Conservation (phyloP, 2,113 vertebrate genomes). For the Neomonachus schauinslandi region DNA sequence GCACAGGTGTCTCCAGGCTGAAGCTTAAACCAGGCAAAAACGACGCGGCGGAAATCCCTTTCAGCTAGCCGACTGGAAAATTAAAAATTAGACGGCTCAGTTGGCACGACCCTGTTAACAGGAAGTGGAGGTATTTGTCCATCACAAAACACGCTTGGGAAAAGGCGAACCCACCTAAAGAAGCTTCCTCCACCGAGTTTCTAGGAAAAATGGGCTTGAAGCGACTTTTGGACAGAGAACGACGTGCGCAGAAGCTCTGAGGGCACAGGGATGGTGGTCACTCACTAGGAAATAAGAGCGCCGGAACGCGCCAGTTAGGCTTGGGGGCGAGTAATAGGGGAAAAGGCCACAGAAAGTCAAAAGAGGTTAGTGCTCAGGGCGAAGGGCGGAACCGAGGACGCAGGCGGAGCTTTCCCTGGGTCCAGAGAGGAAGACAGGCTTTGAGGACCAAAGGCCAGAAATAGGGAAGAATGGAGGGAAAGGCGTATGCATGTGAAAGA, state of each 20-base stretch:
- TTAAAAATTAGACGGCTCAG: background rate
- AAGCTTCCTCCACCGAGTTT: background rate
- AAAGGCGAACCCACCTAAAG: too few species aligned
- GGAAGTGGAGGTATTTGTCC: background rate
- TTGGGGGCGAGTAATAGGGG: too few species aligned
- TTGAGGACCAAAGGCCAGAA: background rate
- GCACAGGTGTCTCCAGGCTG: background rate
- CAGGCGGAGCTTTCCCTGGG: background rate
- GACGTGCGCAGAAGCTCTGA: background rate
- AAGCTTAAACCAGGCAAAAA: background rate
- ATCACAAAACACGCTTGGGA: background rate
- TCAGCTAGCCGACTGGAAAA: background rate
- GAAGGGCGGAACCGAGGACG: background rate
- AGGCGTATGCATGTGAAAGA: background rate
- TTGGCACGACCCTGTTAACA: background rate
- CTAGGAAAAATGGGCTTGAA: background rate
- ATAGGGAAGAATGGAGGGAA: background rate
- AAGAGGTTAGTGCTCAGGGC: background rate
- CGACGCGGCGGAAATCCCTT: background rate
- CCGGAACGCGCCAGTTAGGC: background rate
- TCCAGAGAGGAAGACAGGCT: background rate
- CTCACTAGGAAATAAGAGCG: background rate
- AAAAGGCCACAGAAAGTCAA: background rate
- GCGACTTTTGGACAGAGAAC: background rate
- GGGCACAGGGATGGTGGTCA: background rate